phyloP scores from a whole-genome alignment of 2,113 vertebrate genomes.

The Smithornis capensis region DNA sequence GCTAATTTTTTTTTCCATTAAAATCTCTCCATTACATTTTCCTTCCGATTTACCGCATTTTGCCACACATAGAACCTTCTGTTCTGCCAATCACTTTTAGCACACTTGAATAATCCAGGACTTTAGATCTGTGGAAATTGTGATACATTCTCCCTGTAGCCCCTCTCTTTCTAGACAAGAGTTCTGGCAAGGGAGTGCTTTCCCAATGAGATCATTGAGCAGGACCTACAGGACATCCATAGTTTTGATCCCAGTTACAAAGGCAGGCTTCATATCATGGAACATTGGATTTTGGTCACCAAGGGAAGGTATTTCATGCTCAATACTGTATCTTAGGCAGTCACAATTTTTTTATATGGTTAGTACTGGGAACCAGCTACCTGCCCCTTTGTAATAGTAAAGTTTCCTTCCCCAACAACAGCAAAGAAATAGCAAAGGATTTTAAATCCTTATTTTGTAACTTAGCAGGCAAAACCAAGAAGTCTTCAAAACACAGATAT shows the following conservation, averaged over 20 bases:
- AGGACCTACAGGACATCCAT: neutral
- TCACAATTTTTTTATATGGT: neutral
- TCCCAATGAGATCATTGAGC: neutral
- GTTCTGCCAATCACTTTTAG: neutral
- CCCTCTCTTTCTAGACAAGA: neutral
- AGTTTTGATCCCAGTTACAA: neutral
- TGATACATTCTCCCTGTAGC: too few relatives aligned
- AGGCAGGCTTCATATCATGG: neutral
- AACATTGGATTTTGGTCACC: neutral
- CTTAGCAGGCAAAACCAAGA: neutral
- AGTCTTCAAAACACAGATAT: neutral
- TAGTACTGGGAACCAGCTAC: neutral
- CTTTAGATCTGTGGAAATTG: too few relatives aligned
- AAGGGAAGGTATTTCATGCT: neutral
- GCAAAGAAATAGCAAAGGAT: neutral
- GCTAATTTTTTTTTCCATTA: neutral
- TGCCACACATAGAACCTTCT: neutral
- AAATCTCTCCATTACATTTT: neutral
- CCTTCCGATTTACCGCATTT: neutral
- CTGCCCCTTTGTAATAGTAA: neutral
- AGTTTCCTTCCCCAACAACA: neutral
- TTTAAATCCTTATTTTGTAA: neutral
- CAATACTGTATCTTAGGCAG: neutral
- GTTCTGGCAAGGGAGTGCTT: neutral
- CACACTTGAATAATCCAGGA: neutral